Evolutionary conservation across 2,888 invertebrate genomes (phyloP).

Genomic region (Dryadula phaetusa): DNA sequence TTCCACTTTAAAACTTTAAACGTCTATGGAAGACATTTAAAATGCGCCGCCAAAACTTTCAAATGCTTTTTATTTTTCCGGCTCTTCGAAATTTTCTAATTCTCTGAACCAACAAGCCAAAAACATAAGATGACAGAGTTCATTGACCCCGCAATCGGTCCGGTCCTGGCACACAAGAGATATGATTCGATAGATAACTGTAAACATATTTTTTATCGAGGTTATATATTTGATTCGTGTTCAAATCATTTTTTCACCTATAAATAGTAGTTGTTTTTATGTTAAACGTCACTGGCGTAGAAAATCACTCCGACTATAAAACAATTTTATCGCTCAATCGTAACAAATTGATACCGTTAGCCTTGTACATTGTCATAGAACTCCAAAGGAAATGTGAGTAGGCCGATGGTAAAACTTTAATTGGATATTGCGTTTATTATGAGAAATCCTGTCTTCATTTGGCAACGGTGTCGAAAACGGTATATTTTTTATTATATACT

Average conservation of each 20-base stretch:
- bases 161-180: slow-evolving; percentile 70
- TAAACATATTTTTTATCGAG: slow-evolving; percentile 75
- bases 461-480: slow-evolving; percentile 54
- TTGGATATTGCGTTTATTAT: slow-evolving; percentile 45
- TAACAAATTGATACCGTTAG: slow-evolving; percentile 38
- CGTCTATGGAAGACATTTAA: slow-evolving; percentile 29
- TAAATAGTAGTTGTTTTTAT: slow-evolving; percentile 44
- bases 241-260: slow-evolving; percentile 45
- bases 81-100: slow-evolving; percentile 60
- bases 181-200: slow-evolving; percentile 82
- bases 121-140: slow-evolving; percentile 63
- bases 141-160: slow-evolving; percentile 59
- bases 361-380: slow-evolving; percentile 32
- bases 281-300: slow-evolving; percentile 26
- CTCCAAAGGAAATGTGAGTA: slow-evolving; percentile 36
- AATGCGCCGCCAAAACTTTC: slow-evolving; percentile 25
- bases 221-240: slow-evolving; percentile 72
- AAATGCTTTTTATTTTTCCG: slow-evolving; percentile 40
- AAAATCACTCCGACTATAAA: slow-evolving; percentile 9
- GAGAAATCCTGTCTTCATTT: slow-evolving; percentile 45
- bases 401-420: slow-evolving; percentile 41
- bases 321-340: slow-evolving; percentile 36
- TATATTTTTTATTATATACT: slow-evolving; percentile 51
- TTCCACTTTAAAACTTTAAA: not conserved
- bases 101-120: slow-evolving; percentile 62